Evolutionary conservation across 2,888 invertebrate genomes (phyloP).

Genomic region (Lasioglossum morio): DNA sequence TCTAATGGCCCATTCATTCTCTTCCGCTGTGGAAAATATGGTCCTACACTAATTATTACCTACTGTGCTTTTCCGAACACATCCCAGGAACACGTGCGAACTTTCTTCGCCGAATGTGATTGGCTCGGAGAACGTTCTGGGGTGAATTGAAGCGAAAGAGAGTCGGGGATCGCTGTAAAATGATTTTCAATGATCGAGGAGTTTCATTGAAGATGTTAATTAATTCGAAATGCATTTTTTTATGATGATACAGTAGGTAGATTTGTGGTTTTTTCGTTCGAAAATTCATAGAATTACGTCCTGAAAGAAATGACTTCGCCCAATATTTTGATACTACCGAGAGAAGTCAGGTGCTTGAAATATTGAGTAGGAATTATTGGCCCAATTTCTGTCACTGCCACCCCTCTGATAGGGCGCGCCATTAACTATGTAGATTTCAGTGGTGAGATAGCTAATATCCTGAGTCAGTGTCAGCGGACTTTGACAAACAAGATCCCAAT

Average conservation of each 20-base stretch:
- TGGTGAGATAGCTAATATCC: constrained; percentile 76
- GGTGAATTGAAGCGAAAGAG: not conserved
- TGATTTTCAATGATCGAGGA: not conserved
- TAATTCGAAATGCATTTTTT: no score
- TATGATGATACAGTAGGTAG: no score
- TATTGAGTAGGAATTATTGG: constrained; percentile 23
- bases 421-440: constrained; percentile 58
- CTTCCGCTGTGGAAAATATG: not conserved
- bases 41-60: not conserved
- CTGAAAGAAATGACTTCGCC: not conserved
- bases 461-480: constrained; percentile 74
- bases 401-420: constrained; percentile 55
- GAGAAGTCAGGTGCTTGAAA: not conserved
- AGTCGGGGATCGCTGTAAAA: not conserved
- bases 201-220: not conserved
- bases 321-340: not conserved
- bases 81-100: not conserved
- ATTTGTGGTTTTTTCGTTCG: no score
- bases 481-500: constrained; percentile 30
- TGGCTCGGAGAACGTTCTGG: not conserved
- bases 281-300: not conserved
- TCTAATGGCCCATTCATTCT: not conserved
- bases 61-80: no score
- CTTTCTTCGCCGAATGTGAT: not conserved
- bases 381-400: constrained; percentile 51